Conservation (phyloP, 2,113 vertebrate genomes). For the Hymenochirus boettgeri region DNA sequence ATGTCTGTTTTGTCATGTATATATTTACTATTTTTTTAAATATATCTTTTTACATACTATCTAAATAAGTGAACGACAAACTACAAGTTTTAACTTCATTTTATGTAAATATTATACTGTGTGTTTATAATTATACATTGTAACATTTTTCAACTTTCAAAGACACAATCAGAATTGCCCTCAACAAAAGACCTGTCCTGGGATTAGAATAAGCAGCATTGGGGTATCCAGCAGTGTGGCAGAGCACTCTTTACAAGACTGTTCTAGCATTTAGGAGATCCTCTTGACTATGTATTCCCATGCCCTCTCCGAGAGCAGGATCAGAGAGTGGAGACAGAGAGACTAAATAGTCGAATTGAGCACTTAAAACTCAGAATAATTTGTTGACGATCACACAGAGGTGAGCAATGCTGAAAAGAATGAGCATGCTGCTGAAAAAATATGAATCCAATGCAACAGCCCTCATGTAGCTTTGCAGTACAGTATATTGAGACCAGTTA, state of each 20-base stretch:
- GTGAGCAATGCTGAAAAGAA: slow-evolving; percentile 81
- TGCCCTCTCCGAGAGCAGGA: slow-evolving; percentile 82
- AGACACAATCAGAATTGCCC: slow-evolving; percentile 79
- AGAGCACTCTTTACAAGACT: slow-evolving; percentile 83
- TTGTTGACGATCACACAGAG: slow-evolving; percentile 80
- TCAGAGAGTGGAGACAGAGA: slow-evolving; percentile 81
- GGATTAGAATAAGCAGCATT: slow-evolving; percentile 84
- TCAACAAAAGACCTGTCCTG: slow-evolving; percentile 76
- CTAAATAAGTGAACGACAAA: no score
- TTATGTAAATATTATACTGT: no score
- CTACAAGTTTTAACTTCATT: no score
- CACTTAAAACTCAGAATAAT: slow-evolving; percentile 84
- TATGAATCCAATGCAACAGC: slow-evolving; percentile 81
- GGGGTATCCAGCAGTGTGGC: slow-evolving; percentile 82
- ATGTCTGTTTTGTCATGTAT: no score
- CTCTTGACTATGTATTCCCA: slow-evolving; percentile 85
- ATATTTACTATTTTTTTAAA: no score
- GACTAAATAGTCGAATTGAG: slow-evolving; percentile 76
- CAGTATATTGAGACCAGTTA: slow-evolving; percentile 74
- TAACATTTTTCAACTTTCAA: slow-evolving; percentile 85
- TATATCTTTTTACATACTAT: no score
- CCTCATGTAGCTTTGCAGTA: slow-evolving; percentile 77
- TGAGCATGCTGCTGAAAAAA: slow-evolving; percentile 86
- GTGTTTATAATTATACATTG: no score
- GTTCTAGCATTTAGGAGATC: slow-evolving; percentile 85